Base-by-base conservation (phyloP, 2,888 invertebrate genomes). In the Dasysyrphus tricinctus region DNA sequence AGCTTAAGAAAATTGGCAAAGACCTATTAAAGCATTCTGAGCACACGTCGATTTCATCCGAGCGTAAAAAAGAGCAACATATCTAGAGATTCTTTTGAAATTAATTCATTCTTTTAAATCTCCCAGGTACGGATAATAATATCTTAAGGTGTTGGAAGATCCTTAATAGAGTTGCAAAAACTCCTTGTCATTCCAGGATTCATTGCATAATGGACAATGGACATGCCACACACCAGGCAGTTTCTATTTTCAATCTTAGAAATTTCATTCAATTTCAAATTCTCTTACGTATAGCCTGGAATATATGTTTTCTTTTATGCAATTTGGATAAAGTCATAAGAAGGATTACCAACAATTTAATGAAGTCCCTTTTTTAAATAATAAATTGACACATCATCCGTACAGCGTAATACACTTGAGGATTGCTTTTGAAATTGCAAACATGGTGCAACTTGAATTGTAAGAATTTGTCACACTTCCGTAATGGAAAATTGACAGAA, bases 381-480 rank as follows among this genome's bases (percentile, higher is more conserved):
- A 24, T 5, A 24, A 70, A 78, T 78, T 78, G 78, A 63, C 56
- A 77, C 67, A 47, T 49, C 69, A 77, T 77, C 59, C 57, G 61
- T 72, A 59, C 24, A 47, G 69, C 24, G 54, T 32, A 47, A 47
- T 56, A 32, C 78, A 72, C 78, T 81, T 69, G 85, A 81, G 81
- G 39, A 39, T 54, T 37, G 51, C 7, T 54, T 19, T 37, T 19
- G 24, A 69, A 73, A 69, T 77, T 73, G 76, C 56, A 67, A 72
- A 69, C 80, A 44, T 11, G 24, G 24, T 51, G 6, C 11, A 42
- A 69, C 63, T 80, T 51, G 37, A 70, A 61, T 65, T 78, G 59
- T 37, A 42, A 78, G 73, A 80, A 84, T 85, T 85, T 85, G 81
- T 85, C 85, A 81, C 85, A 85, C 81, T 81, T 85, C 63, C 69